Conservation (phyloP, 2,888 invertebrate species). For the Pinctada fucata region DNA sequence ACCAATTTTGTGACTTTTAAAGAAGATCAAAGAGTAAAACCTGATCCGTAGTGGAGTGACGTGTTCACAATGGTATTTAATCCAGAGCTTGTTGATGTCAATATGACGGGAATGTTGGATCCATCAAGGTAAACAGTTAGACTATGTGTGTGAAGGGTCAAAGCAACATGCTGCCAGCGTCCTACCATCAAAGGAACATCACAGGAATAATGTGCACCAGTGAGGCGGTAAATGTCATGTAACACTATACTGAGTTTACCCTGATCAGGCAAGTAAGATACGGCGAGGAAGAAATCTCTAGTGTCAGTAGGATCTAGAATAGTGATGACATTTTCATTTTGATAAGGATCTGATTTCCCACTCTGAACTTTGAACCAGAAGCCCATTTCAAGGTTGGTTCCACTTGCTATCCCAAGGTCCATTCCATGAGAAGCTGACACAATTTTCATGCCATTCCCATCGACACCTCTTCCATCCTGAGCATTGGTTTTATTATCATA, state of each 20-base stretch:
- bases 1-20: too few relatives aligned
- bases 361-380: neutral
- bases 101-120: neutral
- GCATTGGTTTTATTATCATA: neutral
- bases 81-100: neutral
- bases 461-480: neutral
- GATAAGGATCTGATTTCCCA: neutral
- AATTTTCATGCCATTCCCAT: neutral
- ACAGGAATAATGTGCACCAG: neutral
- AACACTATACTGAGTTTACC: neutral
- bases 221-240: neutral
- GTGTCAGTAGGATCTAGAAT: neutral
- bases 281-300: neutral
- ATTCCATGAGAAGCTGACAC: slow-evolving; percentile 6
- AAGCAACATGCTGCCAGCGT: slow-evolving; percentile 14
- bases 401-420: neutral
- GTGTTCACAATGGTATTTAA: neutral
- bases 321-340: neutral
- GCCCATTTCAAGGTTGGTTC: neutral
- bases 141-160: neutral
- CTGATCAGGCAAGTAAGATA: neutral
- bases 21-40: too few relatives aligned
- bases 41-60: too few relatives aligned
- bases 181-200: neutral
- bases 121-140: slow-evolving; percentile 17